Percentiles rank a stretch among this genome's conserved stretches.
Conservation (phyloP, 2,797 vertebrate species). For the Schizothorax lantsangensis region DNA sequence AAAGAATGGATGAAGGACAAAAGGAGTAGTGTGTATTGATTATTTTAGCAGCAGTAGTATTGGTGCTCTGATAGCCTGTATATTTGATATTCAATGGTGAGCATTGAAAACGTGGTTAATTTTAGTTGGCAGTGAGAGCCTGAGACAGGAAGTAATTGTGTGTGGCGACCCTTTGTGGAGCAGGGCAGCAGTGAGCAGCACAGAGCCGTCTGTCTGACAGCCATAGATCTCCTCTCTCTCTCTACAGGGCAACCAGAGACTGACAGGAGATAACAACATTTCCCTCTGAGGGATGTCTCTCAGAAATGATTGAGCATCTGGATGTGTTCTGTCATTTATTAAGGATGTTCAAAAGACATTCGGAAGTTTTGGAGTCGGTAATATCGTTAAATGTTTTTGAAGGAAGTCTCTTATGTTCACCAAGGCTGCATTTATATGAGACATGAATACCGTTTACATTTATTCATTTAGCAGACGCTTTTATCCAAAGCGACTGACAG, state of each 20-base stretch:
- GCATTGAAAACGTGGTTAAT: conserved; percentile 1
- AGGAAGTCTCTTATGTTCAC: neutral
- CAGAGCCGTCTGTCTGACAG: neutral
- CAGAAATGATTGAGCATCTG: neutral
- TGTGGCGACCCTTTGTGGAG: neutral
- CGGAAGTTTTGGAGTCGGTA: neutral
- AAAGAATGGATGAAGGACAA: conserved; percentile 4
- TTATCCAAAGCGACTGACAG: neutral
- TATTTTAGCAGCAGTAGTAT: conserved; percentile 16
- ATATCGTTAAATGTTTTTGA: neutral
- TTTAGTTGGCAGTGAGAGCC: neutral
- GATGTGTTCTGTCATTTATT: neutral
- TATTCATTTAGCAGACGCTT: neutral
- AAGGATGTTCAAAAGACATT: neutral
- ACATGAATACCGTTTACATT: neutral
- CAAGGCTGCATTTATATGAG: neutral
- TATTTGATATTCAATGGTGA: conserved; percentile 9
- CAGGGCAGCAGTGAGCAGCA: neutral
- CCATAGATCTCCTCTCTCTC: neutral
- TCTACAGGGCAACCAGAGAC: neutral
- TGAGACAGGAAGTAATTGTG: neutral
- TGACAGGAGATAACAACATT: neutral
- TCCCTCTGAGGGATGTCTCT: neutral
- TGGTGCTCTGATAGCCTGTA: neutral
- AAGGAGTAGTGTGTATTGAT: conserved; percentile 23